Base-by-base conservation (phyloP, 2,797 vertebrate species). In the Rhabdomys pumilio region DNA sequence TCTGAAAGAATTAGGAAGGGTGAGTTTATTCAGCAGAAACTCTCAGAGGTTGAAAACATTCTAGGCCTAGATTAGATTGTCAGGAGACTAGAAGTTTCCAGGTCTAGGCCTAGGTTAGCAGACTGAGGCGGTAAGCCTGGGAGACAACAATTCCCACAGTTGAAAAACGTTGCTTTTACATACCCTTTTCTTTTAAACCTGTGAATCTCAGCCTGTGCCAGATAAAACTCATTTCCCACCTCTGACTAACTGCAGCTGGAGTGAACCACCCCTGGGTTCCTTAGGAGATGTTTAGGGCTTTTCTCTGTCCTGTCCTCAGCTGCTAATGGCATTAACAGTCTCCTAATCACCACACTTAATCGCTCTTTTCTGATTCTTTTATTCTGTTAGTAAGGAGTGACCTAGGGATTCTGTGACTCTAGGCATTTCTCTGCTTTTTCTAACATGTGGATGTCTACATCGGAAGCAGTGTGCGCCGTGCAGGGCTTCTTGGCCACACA, bases 181-280 rank as follows among this genome's bases (percentile, higher is more conserved):
- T 17, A 41, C 29, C 26, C 34, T 95, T 83, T 93, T 90, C 65
- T 97, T 92, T 92, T 34, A 41, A 31, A 94, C 50, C 57, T 41
- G 87, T 47, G 80, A 76, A 73, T 87, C 44, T 61, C 31, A 80
- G 4, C 50, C 55, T 19, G 61, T 47, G 38, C 63, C 80, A 53
- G 15, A 63, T 82, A 75, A 92, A 97, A 31, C 53, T 84, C 44
- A 55, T 31, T 65, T 81, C 47, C 44, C 26, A 47, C 47, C 17
- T 63, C n/a, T n/a, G 47, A 9, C 91, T 76, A 94, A 38, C 50
- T 67, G 50, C 44, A 57, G 61, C 31, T 31, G 89, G 63, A 69
- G 6, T 3, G 5, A 63, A 1, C 26, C 50, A 3, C n/a, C 80
- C 26, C 44, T 91, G 1, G 65, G 87, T 95, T 93, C 55, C 72